These are phyloP conservation scores for Drosophila percnosoma DNA, from an alignment of 2,888 invertebrate genomes.

Conservation along the genomic window DNA sequence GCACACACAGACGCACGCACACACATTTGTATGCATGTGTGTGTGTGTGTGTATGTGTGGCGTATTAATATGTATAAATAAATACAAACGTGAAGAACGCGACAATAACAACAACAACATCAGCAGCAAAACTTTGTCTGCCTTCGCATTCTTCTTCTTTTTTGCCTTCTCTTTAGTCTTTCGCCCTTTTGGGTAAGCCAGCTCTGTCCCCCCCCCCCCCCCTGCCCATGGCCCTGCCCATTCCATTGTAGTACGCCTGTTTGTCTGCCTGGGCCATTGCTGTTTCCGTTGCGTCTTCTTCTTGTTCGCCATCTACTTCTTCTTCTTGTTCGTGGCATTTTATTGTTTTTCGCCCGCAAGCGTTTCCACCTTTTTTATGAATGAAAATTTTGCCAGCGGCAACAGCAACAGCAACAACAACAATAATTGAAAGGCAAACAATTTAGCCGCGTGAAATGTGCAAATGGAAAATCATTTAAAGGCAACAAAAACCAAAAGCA, in stretches of 20 bases:
- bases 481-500: conserved; percentile 43
- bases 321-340: conserved; percentile 49
- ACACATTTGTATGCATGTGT: background rate
- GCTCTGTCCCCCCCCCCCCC: background rate
- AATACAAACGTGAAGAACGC: conserved; percentile 56
- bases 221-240: fast-evolving
- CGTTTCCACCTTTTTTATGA: conserved; percentile 75
- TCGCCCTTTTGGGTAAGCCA: background rate
- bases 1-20: conserved; percentile 21
- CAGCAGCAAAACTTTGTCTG: conserved; percentile 61
- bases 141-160: background rate
- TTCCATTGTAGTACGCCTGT: conserved; percentile 52
- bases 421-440: conserved; percentile 42
- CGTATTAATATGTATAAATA: conserved; percentile 72
- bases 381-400: conserved; percentile 65
- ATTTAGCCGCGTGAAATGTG: conserved; percentile 71
- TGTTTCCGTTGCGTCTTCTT: conserved; percentile 45
- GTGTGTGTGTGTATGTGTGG: conserved; percentile 39
- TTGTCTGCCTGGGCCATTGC: conserved; percentile 65
- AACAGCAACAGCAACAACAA: conserved; percentile 34
- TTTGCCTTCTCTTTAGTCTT: conserved; percentile 2
- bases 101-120: conserved; percentile 43
- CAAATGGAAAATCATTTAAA: conserved; percentile 80
- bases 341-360: conserved; percentile 75
- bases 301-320: conserved; percentile 11